A percentile compares a stretch with the other conserved stretches of the same genome.
phyloP scores from a whole-genome alignment of 2,888 invertebrate genomes.

The Drosophila eohydei region DNA sequence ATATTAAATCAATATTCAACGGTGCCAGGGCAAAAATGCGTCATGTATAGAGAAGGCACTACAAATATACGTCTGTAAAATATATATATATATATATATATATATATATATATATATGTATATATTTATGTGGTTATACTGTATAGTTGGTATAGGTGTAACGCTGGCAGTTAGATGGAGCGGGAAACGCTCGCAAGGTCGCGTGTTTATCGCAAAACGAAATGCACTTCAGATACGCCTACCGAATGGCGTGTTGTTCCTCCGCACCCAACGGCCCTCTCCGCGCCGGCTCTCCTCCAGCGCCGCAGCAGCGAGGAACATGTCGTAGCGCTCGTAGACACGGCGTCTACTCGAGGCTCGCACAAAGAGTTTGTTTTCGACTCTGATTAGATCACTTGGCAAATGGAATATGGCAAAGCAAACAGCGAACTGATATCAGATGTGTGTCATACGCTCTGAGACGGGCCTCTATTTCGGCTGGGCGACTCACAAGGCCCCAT shows the following conservation, averaged over 20 bases:
- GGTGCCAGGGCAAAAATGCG: constrained; percentile 77
- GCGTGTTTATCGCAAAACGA: constrained; percentile 72
- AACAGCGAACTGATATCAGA: constrained; percentile 32
- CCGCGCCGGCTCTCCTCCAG: background rate
- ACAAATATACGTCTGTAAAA: constrained; percentile 11
- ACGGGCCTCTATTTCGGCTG: constrained; percentile 32
- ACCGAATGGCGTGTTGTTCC: constrained; percentile 68
- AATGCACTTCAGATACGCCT: constrained; percentile 74
- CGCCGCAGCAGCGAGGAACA: constrained; percentile 37
- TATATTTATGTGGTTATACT: constrained; percentile 11
- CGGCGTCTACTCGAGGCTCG: constrained; percentile 43
- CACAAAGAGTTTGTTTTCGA: constrained; percentile 20
- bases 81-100: constrained; percentile 1
- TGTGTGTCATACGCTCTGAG: constrained; percentile 40
- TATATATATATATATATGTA: background rate
- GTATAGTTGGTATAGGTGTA: constrained; percentile 21
- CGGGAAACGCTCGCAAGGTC: constrained; percentile 61
- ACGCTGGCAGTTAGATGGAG: constrained; percentile 5
- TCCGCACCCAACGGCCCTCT: background rate
- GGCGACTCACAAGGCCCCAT: background rate
- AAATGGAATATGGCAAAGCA: constrained; percentile 3
- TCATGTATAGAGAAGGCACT: constrained; percentile 37
- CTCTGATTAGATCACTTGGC: constrained; percentile 65
- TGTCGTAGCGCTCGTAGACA: constrained; percentile 69
- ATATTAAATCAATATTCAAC: constrained; percentile 77